Evolutionary conservation across 2,888 invertebrate genomes (phyloP).

Genomic region (Aphrophora alni): DNA sequence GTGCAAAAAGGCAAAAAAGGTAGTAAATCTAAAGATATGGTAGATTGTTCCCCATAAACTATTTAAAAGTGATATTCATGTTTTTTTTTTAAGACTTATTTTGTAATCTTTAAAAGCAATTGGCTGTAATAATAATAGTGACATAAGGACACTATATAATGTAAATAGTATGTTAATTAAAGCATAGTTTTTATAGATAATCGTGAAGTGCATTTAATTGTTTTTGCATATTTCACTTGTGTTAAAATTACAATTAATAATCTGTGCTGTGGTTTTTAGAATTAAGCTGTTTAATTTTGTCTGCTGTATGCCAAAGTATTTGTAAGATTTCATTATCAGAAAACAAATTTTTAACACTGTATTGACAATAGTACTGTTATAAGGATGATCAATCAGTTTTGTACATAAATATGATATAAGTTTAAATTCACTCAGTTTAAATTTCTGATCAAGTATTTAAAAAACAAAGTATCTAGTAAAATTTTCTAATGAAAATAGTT

Average conservation of each 20-base stretch:
- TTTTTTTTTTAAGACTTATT: not conserved
- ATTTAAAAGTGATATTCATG: not conserved
- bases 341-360: not conserved
- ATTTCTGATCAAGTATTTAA: not conserved
- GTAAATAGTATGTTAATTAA: not conserved
- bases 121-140: not conserved
- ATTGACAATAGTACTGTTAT: not conserved
- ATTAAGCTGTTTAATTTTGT: not conserved
- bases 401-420: too few species aligned
- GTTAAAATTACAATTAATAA: not conserved
- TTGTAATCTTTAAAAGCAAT: not conserved
- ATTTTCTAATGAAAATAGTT: not conserved
- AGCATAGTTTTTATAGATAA: not conserved
- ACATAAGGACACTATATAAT: not conserved
- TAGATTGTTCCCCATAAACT: not conserved
- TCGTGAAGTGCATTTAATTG: slow-evolving; percentile 5
- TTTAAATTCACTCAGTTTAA: too few species aligned
- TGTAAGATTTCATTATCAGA: not conserved
- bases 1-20: not conserved
- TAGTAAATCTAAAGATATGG: not conserved
- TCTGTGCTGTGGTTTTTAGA: not conserved
- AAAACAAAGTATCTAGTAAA: not conserved
- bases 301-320: slow-evolving; percentile 6
- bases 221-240: not conserved
- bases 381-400: not conserved